Conservation (phyloP, 2,888 invertebrate genomes). For the Rhagonycha fulva region DNA sequence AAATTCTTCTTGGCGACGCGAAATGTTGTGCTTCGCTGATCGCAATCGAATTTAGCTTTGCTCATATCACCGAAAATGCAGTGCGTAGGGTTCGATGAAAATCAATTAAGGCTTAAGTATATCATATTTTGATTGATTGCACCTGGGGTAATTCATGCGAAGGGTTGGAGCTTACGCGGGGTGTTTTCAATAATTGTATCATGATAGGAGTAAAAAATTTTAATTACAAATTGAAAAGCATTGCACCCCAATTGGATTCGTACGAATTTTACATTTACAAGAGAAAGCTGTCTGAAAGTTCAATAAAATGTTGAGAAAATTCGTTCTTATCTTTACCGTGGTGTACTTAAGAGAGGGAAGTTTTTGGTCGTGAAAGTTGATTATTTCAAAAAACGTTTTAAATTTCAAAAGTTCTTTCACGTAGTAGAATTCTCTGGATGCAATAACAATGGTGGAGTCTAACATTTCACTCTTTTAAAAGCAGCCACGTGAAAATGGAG, state of each 20-base stretch:
- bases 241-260: neutral
- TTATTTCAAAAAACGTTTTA: slow-evolving; percentile 11
- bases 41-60: neutral
- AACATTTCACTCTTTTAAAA: slow-evolving; percentile 16
- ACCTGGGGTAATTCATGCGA: neutral
- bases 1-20: no score
- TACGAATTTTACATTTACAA: neutral
- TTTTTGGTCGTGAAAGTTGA: neutral
- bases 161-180: neutral
- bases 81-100: neutral
- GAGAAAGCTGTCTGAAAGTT: slow-evolving; percentile 1
- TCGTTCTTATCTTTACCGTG: neutral
- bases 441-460: slow-evolving; percentile 13
- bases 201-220: neutral
- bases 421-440: neutral
- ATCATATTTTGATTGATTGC: neutral
- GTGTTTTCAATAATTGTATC: neutral
- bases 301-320: neutral
- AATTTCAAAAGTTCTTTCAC: slow-evolving; percentile 2
- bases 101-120: neutral
- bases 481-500: slow-evolving; percentile 19
- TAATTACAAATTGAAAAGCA: neutral
- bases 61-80: neutral
- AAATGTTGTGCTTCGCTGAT: neutral
- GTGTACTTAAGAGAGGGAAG: neutral